phyloP scores from a whole-genome alignment of 1,140 invertebrate species.

The Vanessa tameamea region DNA sequence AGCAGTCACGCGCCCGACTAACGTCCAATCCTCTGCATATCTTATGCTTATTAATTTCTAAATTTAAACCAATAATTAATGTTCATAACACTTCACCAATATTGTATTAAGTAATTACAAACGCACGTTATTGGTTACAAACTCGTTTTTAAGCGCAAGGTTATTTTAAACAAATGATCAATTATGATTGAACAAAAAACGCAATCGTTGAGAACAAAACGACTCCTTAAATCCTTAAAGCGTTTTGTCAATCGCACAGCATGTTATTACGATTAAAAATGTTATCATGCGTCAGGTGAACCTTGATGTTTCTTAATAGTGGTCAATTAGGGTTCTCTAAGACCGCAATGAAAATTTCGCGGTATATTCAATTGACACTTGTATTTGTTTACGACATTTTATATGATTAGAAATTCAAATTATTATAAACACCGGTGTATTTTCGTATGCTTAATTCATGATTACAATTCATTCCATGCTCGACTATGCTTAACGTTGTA shows the following conservation, averaged over 20 bases:
- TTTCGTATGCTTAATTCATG: too few species aligned
- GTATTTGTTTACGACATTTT: too few species aligned
- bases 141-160: slow-evolving; percentile 28
- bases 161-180: slow-evolving; percentile 35
- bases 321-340: slow-evolving; percentile 42
- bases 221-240: slow-evolving; percentile 54
- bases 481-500: too few species aligned
- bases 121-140: background rate
- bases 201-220: slow-evolving; percentile 45
- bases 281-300: slow-evolving; percentile 31
- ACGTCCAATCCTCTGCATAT: too few species aligned
- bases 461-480: too few species aligned
- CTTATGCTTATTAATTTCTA: too few species aligned
- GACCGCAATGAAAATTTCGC: background rate
- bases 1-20: too few species aligned
- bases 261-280: slow-evolving; percentile 56
- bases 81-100: background rate
- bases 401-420: too few species aligned
- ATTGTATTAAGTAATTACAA: slow-evolving; percentile 8
- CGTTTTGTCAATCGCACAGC: slow-evolving; percentile 60
- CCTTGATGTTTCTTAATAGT: slow-evolving; percentile 55
- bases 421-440: too few species aligned
- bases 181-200: slow-evolving; percentile 39
- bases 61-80: too few species aligned
- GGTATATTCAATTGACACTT: too few species aligned